Percentiles rank a stretch among this genome's conserved stretches.
Conservation (phyloP, 2,888 invertebrate genomes). For the Gari tellinella region DNA sequence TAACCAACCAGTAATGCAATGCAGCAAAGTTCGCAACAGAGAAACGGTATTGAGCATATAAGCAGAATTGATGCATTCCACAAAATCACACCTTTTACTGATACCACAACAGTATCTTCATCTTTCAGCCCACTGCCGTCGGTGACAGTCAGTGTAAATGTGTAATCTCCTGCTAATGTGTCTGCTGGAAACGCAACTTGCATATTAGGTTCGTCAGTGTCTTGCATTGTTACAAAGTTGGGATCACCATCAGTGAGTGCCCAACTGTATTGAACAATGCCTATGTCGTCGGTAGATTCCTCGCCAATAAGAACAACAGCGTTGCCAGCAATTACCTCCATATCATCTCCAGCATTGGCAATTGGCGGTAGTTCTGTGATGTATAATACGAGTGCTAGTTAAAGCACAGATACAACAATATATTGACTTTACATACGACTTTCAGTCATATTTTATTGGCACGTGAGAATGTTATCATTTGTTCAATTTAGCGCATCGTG, state of each 20-base stretch:
- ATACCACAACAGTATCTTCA: conserved; percentile 29
- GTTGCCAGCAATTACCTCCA: neutral
- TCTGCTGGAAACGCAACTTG: too few relatives aligned
- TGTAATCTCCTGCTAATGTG: conserved; percentile 20
- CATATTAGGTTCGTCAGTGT: neutral
- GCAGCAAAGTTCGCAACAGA: too few relatives aligned
- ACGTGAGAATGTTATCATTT: too few relatives aligned
- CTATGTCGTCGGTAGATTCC: conserved; percentile 20
- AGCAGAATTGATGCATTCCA: too few relatives aligned
- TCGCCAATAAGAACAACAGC: conserved; percentile 11
- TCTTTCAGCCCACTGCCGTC: conserved; percentile 40
- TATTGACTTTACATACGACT: too few relatives aligned
- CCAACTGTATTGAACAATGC: conserved; percentile 25
- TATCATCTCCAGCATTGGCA: neutral
- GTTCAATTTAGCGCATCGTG: too few relatives aligned
- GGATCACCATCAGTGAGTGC: conserved; percentile 12
- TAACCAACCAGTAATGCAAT: too few relatives aligned
- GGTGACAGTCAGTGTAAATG: conserved; percentile 36
- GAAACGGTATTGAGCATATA: too few relatives aligned
- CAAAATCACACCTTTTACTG: conserved; percentile 1
- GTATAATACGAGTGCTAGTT: too few relatives aligned
- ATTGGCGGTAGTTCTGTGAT: neutral
- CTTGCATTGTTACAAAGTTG: neutral
- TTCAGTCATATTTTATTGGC: too few relatives aligned
- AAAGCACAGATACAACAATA: too few relatives aligned